A percentile compares a stretch with the other conserved stretches of the same genome.
phyloP scores from a whole-genome alignment of 2,113 vertebrate species.

The Gopherus evgoodei region DNA sequence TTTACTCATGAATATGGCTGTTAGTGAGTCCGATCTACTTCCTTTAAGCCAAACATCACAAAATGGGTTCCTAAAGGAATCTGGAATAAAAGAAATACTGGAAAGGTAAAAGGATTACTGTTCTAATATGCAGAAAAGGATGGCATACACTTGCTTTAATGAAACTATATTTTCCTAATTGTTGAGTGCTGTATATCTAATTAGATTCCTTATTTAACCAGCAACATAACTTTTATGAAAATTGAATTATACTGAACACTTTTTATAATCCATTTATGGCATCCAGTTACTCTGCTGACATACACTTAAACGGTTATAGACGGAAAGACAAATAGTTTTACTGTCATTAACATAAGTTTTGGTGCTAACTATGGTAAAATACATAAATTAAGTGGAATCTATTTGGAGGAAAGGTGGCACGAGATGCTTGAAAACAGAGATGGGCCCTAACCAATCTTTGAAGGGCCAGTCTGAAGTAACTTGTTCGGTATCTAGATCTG shows the following conservation, averaged over 20 bases:
- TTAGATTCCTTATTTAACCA: not conserved
- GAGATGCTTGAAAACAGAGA: not conserved
- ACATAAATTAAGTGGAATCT: constrained; percentile 10
- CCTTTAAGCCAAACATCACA: not conserved
- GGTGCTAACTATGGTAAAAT: not conserved
- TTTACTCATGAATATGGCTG: not conserved
- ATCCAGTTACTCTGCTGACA: not conserved
- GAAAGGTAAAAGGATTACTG: not conserved
- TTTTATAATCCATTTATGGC: not conserved
- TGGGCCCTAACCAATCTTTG: accelerated
- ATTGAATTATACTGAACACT: not conserved
- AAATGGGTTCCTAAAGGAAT: not conserved
- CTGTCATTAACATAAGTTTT: not conserved
- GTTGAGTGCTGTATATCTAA: not conserved
- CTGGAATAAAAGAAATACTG: not conserved
- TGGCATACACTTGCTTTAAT: not conserved
- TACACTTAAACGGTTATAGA: not conserved
- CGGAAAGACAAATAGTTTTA: not conserved
- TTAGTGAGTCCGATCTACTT: not conserved
- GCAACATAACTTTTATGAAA: not conserved
- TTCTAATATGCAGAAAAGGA: not conserved
- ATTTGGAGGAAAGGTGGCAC: not conserved
- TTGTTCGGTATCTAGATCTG: not conserved
- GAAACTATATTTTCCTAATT: not conserved
- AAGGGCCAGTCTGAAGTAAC: not conserved